Evolutionary conservation across 1,140 invertebrate genomes (phyloP).

Genomic region (Meteorus sp.): DNA sequence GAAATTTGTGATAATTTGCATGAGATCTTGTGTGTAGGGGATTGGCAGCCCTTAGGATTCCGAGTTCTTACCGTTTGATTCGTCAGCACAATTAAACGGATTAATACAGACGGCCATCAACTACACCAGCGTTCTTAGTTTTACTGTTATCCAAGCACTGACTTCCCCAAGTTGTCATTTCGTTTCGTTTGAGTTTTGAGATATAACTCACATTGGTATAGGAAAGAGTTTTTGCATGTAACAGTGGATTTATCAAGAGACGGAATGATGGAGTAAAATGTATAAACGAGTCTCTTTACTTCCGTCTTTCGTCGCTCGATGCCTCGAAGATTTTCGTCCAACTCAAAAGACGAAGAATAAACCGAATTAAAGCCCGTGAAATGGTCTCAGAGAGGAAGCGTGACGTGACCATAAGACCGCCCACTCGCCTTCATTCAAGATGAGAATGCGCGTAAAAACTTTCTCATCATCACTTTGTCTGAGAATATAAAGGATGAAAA

Average conservation of each 20-base stretch:
- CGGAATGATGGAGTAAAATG: not conserved
- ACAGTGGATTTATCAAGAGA: no score
- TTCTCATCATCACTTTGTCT: constrained; percentile 6
- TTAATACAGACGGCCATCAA: constrained; percentile 45
- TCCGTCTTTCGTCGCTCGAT: not conserved
- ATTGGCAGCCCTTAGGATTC: constrained; percentile 25
- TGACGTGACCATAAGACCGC: not conserved
- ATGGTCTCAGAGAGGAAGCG: constrained; percentile 5
- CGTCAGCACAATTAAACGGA: constrained; percentile 55
- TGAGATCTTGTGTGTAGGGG: no score
- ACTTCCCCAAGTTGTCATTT: not conserved
- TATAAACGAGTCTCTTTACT: not conserved
- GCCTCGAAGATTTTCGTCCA: constrained; percentile 1
- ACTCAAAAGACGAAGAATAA: constrained; percentile 11
- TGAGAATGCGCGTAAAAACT: constrained; percentile 8
- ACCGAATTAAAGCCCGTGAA: constrained; percentile 25
- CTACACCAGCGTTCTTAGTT: not conserved
- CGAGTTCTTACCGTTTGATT: constrained; percentile 47
- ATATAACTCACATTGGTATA: no score
- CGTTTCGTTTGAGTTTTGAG: constrained; percentile 10
- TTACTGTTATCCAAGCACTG: no score
- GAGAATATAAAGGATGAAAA: constrained; percentile 16
- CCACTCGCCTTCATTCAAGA: not conserved
- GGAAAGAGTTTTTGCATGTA: no score
- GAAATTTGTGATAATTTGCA: constrained; percentile 50